Base-by-base conservation (phyloP, 2,113 vertebrate genomes). In the Lucifuga dentata region DNA sequence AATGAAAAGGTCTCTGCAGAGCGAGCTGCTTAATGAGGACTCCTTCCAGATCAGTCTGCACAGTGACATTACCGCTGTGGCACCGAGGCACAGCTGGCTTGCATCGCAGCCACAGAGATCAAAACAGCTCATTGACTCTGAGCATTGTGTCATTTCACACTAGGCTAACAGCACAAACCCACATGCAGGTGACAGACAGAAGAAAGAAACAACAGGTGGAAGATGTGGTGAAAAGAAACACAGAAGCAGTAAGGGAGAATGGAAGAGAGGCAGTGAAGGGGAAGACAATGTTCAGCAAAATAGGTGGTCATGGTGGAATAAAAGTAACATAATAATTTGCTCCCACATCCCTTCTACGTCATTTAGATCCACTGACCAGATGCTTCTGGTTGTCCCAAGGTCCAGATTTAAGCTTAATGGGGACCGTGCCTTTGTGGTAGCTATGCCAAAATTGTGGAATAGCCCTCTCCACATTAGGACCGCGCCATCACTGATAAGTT, bases 41-140 rank as follows among this genome's bases (percentile, higher is more conserved):
- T 68, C 68, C 68, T 49, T 48, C 46, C 75, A 80, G 80, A 89
- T 89, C 83, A 83, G 74, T 89, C 85, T 85, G 75, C 39, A 38
- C 59, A 33, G 73, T 79, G 80, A 83, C 77, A 83, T 78, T 70
- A 80, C 68, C 21, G 55, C 78, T 0, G 41, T 44, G 69, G 68
- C 83, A 61, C 73, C 50, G 45, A 62, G 68, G 63, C 80, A 74
- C 80, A 85, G 82, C 76, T 88, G 82, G 84, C 78, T 68, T 52
- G 39, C 67, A 60, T 88, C 84, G 3, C 78, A 83, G 83, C 77
- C 76, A 84, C 63, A 69, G 85, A 73, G 83, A 88, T 88, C 79
- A 85, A 60, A 84, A 72, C 78, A 78, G 59, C 73, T 84, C 86
- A 84, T 81, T 85, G 80, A 85, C 82, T 84, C 78, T 26, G 63